Evolutionary conservation across 2,888 invertebrate genomes (phyloP).

Genomic region (Herminia tarsipennalis): DNA sequence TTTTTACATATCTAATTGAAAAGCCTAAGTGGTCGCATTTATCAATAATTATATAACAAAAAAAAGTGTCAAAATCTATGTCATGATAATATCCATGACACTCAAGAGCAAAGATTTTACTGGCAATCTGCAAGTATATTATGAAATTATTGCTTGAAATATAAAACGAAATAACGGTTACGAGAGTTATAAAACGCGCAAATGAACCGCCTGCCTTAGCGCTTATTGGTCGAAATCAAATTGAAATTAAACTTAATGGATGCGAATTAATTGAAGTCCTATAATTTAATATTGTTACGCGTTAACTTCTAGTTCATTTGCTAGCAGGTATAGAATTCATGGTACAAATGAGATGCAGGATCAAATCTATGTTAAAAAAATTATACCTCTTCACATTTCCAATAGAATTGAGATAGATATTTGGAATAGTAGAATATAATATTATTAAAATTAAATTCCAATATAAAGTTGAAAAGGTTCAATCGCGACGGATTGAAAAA

Average conservation of each 20-base stretch:
- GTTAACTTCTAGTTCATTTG: not conserved
- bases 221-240: slow-evolving; percentile 42
- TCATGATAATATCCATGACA: not conserved
- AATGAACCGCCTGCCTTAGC: slow-evolving; percentile 29
- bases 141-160: slow-evolving; percentile 34
- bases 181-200: slow-evolving; percentile 12
- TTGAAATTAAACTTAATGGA: slow-evolving; percentile 44
- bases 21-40: too few species aligned
- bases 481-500: too few species aligned
- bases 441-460: too few species aligned
- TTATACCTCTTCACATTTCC: too few species aligned
- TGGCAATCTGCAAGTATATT: slow-evolving; percentile 19
- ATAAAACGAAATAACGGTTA: slow-evolving; percentile 27
- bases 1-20: too few species aligned
- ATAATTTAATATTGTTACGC: slow-evolving; percentile 13
- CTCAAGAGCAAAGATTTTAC: not conserved
- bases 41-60: too few species aligned
- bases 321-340: not conserved
- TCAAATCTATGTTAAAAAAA: too few species aligned
- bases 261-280: slow-evolving; percentile 38
- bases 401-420: too few species aligned
- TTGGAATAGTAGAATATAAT: too few species aligned
- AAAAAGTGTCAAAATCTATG: too few species aligned
- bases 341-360: too few species aligned
- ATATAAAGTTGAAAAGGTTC: too few species aligned